Percentiles rank a stretch among this genome's conserved stretches.
Evolutionary conservation across 2,888 invertebrate genomes (phyloP).

Genomic region (Xestia rhomboidea): DNA sequence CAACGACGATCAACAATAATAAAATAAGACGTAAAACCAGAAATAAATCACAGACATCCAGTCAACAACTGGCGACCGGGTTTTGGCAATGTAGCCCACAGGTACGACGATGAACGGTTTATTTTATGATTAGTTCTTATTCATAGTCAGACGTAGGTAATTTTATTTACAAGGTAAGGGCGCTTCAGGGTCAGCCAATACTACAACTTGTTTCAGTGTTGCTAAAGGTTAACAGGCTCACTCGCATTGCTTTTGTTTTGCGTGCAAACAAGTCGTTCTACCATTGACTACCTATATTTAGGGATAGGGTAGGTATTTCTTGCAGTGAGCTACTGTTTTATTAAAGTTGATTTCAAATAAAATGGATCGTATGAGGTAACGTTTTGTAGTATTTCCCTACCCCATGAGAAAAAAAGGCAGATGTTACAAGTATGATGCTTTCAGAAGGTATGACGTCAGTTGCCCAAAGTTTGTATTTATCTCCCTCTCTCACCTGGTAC

Average conservation of each 20-base stretch:
- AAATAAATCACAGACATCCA: slow-evolving; percentile 43
- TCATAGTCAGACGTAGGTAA: background rate
- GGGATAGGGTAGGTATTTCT: background rate
- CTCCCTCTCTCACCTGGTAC: slow-evolving; percentile 93
- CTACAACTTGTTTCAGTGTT: slow-evolving; percentile 15
- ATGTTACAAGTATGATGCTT: no score
- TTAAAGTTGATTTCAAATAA: background rate
- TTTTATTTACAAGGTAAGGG: slow-evolving; percentile 8
- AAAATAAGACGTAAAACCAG: slow-evolving; percentile 52
- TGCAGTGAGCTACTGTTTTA: background rate
- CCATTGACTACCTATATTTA: background rate
- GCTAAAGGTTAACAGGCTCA: slow-evolving; percentile 8
- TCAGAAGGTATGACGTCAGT: no score
- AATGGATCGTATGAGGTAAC: no score
- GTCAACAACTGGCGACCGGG: slow-evolving; percentile 17
- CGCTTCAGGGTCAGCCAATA: slow-evolving; percentile 18
- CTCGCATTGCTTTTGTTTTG: background rate
- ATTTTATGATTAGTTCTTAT: slow-evolving; percentile 29
- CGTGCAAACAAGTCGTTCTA: background rate
- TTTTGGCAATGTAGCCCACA: slow-evolving; percentile 42
- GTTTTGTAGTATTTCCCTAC: background rate
- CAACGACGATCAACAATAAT: slow-evolving; percentile 34
- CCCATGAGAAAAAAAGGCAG: background rate
- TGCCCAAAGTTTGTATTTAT: background rate
- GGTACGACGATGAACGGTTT: slow-evolving; percentile 23